Percentiles rank a stretch among this genome's conserved stretches.
These are phyloP conservation scores for Burhinus oedicnemus DNA, from an alignment of 2,113 vertebrate genomes.

Conservation along the genomic window DNA sequence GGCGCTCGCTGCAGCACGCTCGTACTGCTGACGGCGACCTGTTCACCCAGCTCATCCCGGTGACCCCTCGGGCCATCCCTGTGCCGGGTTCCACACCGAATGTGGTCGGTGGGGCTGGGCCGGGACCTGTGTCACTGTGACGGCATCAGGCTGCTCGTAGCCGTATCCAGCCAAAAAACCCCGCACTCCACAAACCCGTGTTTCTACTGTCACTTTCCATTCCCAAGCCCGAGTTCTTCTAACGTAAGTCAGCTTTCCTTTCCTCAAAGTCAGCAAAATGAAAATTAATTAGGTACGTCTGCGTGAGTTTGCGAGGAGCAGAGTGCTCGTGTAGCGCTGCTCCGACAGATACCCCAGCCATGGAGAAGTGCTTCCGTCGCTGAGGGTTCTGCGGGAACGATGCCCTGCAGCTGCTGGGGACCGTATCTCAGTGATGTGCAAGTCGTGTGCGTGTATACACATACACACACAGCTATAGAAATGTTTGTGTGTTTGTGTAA, in stretches of 20 bases:
- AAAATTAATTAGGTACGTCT: background rate
- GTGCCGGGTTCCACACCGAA: too few relatives aligned
- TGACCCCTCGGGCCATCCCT: rapidly evolving
- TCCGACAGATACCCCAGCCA: too few relatives aligned
- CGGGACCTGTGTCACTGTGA: background rate
- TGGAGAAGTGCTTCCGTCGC: background rate
- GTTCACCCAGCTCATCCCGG: background rate
- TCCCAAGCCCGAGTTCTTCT: background rate
- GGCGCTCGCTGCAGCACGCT: too few relatives aligned
- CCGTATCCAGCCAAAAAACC: background rate
- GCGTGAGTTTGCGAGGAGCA: background rate
- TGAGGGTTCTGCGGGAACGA: background rate
- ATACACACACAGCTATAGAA: background rate
- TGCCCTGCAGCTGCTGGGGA: background rate
- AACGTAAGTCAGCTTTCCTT: background rate
- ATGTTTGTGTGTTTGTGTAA: background rate
- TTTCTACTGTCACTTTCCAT: background rate
- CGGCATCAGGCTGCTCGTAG: background rate
- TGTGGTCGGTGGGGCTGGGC: background rate
- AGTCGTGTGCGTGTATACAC: too few relatives aligned
- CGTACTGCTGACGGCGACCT: background rate
- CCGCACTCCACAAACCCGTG: background rate
- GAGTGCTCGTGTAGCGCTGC: background rate
- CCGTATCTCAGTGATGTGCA: too few relatives aligned
- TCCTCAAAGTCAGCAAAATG: background rate